Base-by-base conservation (phyloP, 1,140 invertebrate species). In the Zaprionus nigranus region DNA sequence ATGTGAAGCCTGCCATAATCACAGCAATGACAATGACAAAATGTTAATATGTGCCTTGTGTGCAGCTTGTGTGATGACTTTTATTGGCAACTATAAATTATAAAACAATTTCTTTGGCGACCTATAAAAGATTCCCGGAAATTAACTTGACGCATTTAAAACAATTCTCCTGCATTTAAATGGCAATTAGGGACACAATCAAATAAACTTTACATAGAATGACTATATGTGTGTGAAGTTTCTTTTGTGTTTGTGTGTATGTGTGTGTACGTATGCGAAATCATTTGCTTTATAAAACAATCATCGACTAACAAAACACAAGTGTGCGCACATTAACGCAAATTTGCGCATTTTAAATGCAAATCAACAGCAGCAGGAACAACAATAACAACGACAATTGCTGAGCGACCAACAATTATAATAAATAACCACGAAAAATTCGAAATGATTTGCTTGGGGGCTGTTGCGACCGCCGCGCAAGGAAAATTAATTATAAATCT, bases 401-500 rank as follows among this genome's bases (percentile, higher is more conserved):
- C 65, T 22, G 51, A 60, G 57, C 70, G 64, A 65, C 20, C 76
- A 74, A 84, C 79, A 83, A 83, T 87, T 87, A 88, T 84, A 79
- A 90, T 81, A 84, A 86, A 82, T 82, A 86, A 79, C 71, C 76
- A 76, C 79, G 53, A 61, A 67, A 78, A 78, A 79, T 71, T 57
- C 77, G 43, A 68, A 88, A 88, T 78, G 80, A 82, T 86, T 86
- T 64, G 65, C 69, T 63, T 57, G 28, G 57, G 24, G 62, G 51
- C 30, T 49, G 57, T 43, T 28, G 58, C 20, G 56, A 63, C 40
- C 38, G 62, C 24, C 15, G 54, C 63, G 69, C 75, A 90, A 90
- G 70, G 79, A 90, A 90, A 90, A 90, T 90, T 90, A 91, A 91
- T 91, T 91, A 91, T 91, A 91, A 91, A 91, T 91, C 88, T 91